A percentile compares a stretch with the other conserved stretches of the same genome.
phyloP scores from a whole-genome alignment of 2,888 invertebrate genomes.

The Vandiemenella viatica region DNA sequence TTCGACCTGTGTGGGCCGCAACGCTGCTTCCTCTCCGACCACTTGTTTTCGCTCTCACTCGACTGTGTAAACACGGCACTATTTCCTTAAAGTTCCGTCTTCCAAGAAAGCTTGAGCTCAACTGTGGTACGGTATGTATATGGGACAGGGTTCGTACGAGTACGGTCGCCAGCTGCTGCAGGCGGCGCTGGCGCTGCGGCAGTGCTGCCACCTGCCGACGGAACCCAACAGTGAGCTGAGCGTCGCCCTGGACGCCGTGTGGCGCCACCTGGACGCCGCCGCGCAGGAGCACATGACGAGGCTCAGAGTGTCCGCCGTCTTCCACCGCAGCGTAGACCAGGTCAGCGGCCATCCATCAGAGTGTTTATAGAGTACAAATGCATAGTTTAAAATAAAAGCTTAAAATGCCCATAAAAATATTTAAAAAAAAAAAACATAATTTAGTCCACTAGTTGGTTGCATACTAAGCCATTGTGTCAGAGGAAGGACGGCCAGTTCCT shows the following conservation, averaged over 20 bases:
- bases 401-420: too few species aligned
- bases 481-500: too few species aligned
- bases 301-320: constrained; percentile 57
- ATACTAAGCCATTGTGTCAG: too few species aligned
- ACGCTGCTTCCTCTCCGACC: too few species aligned
- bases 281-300: constrained; percentile 63
- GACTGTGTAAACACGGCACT: too few species aligned
- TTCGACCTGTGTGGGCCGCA: too few species aligned
- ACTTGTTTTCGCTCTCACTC: too few species aligned
- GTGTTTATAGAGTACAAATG: too few species aligned
- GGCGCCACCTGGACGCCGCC: constrained; percentile 51
- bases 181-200: constrained; percentile 54
- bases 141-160: constrained; percentile 55
- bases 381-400: too few species aligned
- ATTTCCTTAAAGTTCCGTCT: neutral
- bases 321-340: constrained; percentile 41
- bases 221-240: constrained; percentile 40
- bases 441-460: too few species aligned
- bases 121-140: neutral
- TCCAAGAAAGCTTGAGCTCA: neutral
- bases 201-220: constrained; percentile 49
- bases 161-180: constrained; percentile 65
- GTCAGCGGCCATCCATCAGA: too few species aligned
- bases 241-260: constrained; percentile 43
- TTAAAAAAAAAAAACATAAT: too few species aligned